Evolutionary conservation across 2,113 vertebrate genomes (phyloP).

Genomic region (Mirza zaza): DNA sequence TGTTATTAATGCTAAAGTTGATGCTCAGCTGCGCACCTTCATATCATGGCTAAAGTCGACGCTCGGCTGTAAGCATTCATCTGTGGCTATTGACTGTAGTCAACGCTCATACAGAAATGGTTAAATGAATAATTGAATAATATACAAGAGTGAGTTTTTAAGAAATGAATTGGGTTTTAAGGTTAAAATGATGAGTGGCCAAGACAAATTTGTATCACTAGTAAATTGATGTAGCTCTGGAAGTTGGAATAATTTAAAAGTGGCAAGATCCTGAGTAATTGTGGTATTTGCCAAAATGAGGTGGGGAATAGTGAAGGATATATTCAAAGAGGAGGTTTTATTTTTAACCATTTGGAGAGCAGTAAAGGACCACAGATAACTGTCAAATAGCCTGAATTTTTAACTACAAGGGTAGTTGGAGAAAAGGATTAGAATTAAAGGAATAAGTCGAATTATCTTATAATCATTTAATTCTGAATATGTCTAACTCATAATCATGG

Average conservation of each 20-base stretch:
- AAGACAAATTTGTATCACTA: not conserved
- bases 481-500: not conserved
- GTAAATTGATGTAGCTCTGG: not conserved
- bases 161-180: constrained; percentile 39
- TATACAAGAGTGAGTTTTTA: not conserved
- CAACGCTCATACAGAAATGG: not conserved
- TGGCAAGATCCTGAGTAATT: not conserved
- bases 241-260: not conserved
- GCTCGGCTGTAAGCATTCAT: too few relatives aligned
- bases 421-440: not conserved
- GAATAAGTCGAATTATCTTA: not conserved
- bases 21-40: too few relatives aligned
- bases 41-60: too few relatives aligned
- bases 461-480: not conserved
- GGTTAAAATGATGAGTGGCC: not conserved
- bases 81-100: too few relatives aligned
- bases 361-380: not conserved
- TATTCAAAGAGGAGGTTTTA: not conserved
- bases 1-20: too few relatives aligned
- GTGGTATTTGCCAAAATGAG: not conserved
- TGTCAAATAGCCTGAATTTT: constrained; percentile 20
- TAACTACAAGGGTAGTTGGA: not conserved
- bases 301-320: not conserved
- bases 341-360: not conserved
- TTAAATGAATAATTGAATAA: constrained; percentile 1